Evolutionary conservation across 2,797 vertebrate genomes (phyloP), one percentile per base, ranked within the genome.

Genomic region (Lepilemur septentrionalis): DNA sequence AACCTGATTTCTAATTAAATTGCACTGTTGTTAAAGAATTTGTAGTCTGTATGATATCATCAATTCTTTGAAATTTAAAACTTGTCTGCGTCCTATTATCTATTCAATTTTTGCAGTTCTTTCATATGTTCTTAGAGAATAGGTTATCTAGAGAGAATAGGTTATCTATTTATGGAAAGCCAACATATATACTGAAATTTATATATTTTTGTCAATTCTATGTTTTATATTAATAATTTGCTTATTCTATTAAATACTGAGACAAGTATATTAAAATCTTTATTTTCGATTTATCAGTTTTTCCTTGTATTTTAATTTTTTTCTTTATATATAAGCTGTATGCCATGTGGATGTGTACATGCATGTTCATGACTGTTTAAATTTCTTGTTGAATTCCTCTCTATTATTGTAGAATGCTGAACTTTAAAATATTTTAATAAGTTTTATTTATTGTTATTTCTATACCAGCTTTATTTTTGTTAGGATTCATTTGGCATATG

Each of bases 231-330:
- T 82, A 95, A n/a, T 81, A 23, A 11, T 83, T 87, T 57, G 22
- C 43, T 35, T 69, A 72, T 94, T 84, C 38, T 94, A 14, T 80
- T 92, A 80, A 61, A 73, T 80, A 78, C 10, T 75, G 32, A 84
- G 20, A 72, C 52, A 93, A 85, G 28, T 61, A 32, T 88, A 38
- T 79, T 59, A 89, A 90, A 91, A 70, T 89, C 32, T 32, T 59
- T 67, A 89, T 81, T 97, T n/a, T 50, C 67, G 32, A 82, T 82
- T 61, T 91, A 23, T 85, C 14, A 46, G n/a, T 92, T 96, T 91
- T 35, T 59, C 30, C 38, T 89, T 86, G 1, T 55, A 48, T 79
- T 72, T 41, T 83, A 5, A 25, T 10, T 46, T n/a, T 81, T 78
- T 93, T 90, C 14, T 82, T 63, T 63, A 65, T 73, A 20, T 61